Base-by-base conservation (phyloP, 2,888 invertebrate genomes). In the Tachina grossa region DNA sequence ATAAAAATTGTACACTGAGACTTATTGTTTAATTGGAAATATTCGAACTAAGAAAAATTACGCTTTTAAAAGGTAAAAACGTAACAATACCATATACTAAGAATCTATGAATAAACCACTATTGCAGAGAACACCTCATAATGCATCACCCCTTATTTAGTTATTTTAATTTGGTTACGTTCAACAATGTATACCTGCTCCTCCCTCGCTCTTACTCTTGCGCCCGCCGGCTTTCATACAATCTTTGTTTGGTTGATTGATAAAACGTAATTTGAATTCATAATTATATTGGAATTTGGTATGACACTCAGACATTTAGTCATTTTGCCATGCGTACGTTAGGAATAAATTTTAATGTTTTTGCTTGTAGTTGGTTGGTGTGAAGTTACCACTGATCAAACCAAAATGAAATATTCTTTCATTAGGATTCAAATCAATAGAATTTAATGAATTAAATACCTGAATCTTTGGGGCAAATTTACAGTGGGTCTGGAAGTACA, bases 261-360 rank as follows among this genome's bases (percentile, higher is more conserved):
- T 71, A 83, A 79, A 71, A 85, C 85, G 79, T 83, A 59, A 83
- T 79, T 66, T 79, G 85, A 85, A 85, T 85, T 79, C 66, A 53
- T 79, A 85, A 85, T 85, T 75, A 41, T 41, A n/a, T 75, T 55
- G 63, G 19, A 41, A 69, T 59, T 74, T 59, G 16, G 14, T 49
- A 53, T 71, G 63, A 63, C 19, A 63, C 45, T 76, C 75, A 69
- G 55, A 69, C 47, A 45, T 65, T 66, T 16, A 43, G 55, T 47
- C 57, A 53, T 9, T 63, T 16, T n/a, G 61, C 9, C 65, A 63
- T 39, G 22, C 10, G n/a, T 31, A 31, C 10, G 19, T 31, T 63
- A 16, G 66, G 49, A 59, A 77, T 72, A 39, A 75, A 63, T 61
- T 53, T 47, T 55, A 71, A 45, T 41, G 16, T 43, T 10, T 43